Conservation (phyloP, 2,797 vertebrate genomes). For the Philypnodon macrostomus region DNA sequence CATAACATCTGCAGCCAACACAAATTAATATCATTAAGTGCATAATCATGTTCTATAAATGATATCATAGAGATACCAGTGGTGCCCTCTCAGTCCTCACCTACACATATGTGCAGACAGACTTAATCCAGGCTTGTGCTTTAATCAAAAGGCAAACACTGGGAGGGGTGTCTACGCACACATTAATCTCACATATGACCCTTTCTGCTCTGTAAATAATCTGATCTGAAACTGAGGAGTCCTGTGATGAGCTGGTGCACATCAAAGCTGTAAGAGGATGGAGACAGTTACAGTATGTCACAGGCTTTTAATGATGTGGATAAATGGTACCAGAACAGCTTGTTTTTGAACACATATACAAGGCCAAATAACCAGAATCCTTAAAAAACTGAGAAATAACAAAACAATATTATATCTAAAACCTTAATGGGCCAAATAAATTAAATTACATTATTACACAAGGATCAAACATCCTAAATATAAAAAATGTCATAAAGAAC, state of each 20-base stretch:
- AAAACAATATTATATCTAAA: no score
- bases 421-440: no score
- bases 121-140: conserved; percentile 49
- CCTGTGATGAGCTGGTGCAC: conserved; percentile 34
- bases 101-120: conserved; percentile 36
- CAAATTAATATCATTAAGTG: conserved; percentile 39
- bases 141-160: conserved; percentile 45
- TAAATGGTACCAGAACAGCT: background rate
- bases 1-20: conserved; percentile 19
- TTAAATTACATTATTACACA: no score
- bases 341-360: no score
- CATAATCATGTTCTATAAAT: conserved; percentile 19
- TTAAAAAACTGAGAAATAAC: no score
- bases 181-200: conserved; percentile 49
- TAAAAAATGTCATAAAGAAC: background rate
- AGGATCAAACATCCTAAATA: no score
- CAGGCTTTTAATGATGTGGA: conserved; percentile 3
- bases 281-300: conserved; percentile 21
- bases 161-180: conserved; percentile 29
- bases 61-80: conserved; percentile 23
- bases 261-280: conserved; percentile 32
- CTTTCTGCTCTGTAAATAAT: conserved; percentile 52
- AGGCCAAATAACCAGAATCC: no score
- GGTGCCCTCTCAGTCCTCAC: background rate
- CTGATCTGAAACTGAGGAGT: conserved; percentile 50